Base-by-base conservation (phyloP, 64 coral and sea anemone genomes). In the Actinia tenebrosa region DNA sequence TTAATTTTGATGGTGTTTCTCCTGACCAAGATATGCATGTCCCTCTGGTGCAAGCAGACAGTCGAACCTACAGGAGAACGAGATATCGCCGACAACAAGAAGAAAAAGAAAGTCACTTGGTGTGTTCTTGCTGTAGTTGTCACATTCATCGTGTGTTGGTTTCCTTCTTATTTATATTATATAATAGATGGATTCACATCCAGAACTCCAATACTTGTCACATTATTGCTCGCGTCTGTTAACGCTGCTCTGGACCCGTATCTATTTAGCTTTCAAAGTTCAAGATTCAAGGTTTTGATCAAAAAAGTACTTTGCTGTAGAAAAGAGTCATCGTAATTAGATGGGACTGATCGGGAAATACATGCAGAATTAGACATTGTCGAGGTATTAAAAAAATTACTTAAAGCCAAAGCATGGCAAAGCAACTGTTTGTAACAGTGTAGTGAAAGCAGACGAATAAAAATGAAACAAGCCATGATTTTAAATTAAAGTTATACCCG, bases 71-170 rank as follows among this genome's bases (percentile, higher is more conserved):
- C 79, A 50, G 46, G 44, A 53, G 43, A 50, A 81, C 16, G 42
- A 81, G 46, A 81, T 45, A 80, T 80, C 22, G 19, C 43, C 17
- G 79, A 80, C 45, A 80, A 45, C 22, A 80, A 50, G 44, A 80
- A 50, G 44, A 80, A 80, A 44, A 80, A 80, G 47, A 80, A 53
- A 53, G 79, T 80, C 16, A 50, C 79, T 50, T 47, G 18, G 16
- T 80, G 79, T 80, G 16, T 80, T 50, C 44, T 80, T 16, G 44
- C 79, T 53, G 79, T 80, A 80, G 45, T 80, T 22, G 45, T 80
- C 79, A 80, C 37, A 15, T 79, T 5, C 6, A 1, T 79, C 0
- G 10, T 79, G 77, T 79, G 77, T 19, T 79, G 30, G 11, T n/a
- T 79, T 79, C 77, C 77, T 37, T 37, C 5, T 0, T 16, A 46